A percentile compares a stretch with the other conserved stretches of the same genome.
Conservation (phyloP, 64 coral and sea anemone genomes). For the Exaiptasia diaphana region DNA sequence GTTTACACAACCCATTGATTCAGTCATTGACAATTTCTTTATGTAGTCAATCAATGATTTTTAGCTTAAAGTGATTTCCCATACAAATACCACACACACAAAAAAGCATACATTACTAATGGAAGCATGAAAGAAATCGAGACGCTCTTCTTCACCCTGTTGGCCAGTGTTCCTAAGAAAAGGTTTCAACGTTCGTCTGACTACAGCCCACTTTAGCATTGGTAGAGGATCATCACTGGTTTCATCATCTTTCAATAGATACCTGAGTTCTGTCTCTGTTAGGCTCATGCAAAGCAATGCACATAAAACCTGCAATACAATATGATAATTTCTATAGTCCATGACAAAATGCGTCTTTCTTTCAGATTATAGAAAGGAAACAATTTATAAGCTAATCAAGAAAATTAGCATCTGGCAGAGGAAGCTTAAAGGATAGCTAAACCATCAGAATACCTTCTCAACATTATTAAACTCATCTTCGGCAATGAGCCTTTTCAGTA, state of each 20-base stretch:
- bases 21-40: no score
- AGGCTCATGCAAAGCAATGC: constrained; percentile 51
- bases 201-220: constrained; percentile 74
- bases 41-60: no score
- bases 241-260: constrained; percentile 49
- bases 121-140: constrained; percentile 85
- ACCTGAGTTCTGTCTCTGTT: constrained; percentile 59
- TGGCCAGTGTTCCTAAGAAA: constrained; percentile 58
- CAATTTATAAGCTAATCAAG: no score
- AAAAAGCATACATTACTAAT: constrained; percentile 60
- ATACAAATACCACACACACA: no score
- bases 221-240: constrained; percentile 32
- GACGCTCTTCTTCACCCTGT: constrained; percentile 51
- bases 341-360: no score
- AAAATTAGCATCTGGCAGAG: no score
- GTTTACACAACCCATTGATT: no score
- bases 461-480: constrained; percentile 68
- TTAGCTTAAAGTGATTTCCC: no score
- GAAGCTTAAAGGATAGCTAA: no score
- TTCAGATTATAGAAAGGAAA: neutral
- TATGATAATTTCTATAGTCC: neutral
- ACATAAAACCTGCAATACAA: constrained; percentile 32
- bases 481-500: constrained; percentile 51
- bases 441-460: constrained; percentile 63
- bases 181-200: constrained; percentile 68